Evolutionary conservation across 2,888 invertebrate species (phyloP), one percentile per base, ranked within the genome.

Genomic region (Ormyrus rosae): DNA sequence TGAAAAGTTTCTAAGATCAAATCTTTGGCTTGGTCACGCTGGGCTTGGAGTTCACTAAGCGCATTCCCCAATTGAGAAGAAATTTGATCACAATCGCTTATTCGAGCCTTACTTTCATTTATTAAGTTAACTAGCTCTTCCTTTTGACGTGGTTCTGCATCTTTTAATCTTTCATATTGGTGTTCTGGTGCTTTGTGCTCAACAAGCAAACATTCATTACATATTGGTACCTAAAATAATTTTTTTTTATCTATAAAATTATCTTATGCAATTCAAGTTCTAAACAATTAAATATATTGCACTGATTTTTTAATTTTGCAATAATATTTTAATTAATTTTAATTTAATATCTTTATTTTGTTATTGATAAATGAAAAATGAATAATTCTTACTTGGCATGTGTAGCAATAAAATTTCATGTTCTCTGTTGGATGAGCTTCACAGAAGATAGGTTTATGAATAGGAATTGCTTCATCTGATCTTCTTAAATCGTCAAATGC

Each of bases 391-490:
- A 93, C 93, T 92, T 93, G 92, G 89, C 98, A 98, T 84, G 95
- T 95, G 85, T 95, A 95, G 90, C 98, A 98, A 91, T 96, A 98
- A 91, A 95, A 96, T 88, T 96, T 96, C 85, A 98, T 93, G 89
- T 95, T 94, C 91, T 98, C 97, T 79, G 95, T 94, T 58, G 95
- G 92, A 91, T 98, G 98, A 84, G 93, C 92, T 76, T 93, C 93
- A 90, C 98, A 98, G 89, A 95, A 95, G 81, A 98, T 94, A 58
- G 97, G 97, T 91, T 97, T 97, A 88, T 97, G 97, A 84, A 98
- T 95, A 73, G 96, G 95, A 84, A 96, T 93, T 86, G 95, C 95
- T 88, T 96, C 95, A 86, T 95, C 95, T 84, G 95, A 95, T 86
- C 94, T 93, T 86, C 95, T 94, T 89, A 97, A 92, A 85, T 97